Conservation (phyloP, 2,888 invertebrate species). For the Phymatocera aterrima region DNA sequence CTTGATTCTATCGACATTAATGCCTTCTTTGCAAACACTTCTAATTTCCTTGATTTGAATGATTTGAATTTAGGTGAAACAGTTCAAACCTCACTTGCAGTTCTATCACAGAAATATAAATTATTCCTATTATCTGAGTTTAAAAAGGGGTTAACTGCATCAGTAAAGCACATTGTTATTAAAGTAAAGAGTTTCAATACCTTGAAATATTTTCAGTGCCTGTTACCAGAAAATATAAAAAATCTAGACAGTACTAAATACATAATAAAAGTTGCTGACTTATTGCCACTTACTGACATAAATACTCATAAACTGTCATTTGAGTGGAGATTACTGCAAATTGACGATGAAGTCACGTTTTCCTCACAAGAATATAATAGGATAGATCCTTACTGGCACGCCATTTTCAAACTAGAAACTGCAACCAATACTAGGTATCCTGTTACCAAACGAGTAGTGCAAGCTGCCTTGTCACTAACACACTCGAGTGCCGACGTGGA, state of each 20-base stretch:
- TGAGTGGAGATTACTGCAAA: slow-evolving; percentile 44
- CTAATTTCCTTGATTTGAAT: neutral
- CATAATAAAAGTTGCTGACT: neutral
- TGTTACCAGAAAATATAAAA: slow-evolving; percentile 14
- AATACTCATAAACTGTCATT: slow-evolving; percentile 1
- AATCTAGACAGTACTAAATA: neutral
- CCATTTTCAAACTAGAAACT: slow-evolving; percentile 38
- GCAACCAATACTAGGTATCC: slow-evolving; percentile 26
- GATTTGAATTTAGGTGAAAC: neutral
- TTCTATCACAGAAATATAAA: slow-evolving; percentile 9
- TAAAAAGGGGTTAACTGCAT: neutral
- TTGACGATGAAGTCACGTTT: neutral
- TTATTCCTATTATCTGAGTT: neutral
- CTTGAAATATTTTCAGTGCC: slow-evolving; percentile 31
- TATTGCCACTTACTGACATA: neutral
- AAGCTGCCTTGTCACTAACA: slow-evolving; percentile 36
- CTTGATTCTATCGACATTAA: slow-evolving; percentile 13
- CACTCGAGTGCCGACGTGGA: slow-evolving; percentile 47
- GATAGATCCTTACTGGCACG: slow-evolving; percentile 39
- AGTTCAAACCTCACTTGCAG: neutral
- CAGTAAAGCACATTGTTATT: neutral
- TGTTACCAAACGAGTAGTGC: slow-evolving; percentile 30
- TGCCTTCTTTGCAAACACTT: neutral
- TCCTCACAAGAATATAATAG: neutral
- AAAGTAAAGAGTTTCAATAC: slow-evolving; percentile 19